phyloP scores from a whole-genome alignment of 2,113 vertebrate genomes.

The Bothrops jararaca region DNA sequence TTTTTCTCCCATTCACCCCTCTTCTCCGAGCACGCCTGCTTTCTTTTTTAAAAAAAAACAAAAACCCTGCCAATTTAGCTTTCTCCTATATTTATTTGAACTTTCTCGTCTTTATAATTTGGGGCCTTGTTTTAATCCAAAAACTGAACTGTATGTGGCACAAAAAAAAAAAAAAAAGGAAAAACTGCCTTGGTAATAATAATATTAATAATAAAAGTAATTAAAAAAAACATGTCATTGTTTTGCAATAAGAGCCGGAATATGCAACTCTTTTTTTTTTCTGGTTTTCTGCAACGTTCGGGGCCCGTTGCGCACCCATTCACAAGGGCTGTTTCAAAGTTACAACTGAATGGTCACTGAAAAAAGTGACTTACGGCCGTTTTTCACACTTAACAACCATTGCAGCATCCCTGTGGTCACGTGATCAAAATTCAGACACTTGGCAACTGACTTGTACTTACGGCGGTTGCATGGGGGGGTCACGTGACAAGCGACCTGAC shows the following conservation, averaged over 20 bases:
- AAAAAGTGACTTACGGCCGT: too few species aligned
- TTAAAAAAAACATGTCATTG: not conserved
- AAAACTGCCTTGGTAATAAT: constrained; percentile 48
- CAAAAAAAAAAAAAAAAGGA: too few species aligned
- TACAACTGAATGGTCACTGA: too few species aligned
- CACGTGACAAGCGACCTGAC: too few species aligned
- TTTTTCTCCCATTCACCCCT: too few species aligned
- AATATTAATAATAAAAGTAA: constrained; percentile 5
- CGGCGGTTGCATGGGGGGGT: too few species aligned
- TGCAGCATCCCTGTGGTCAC: too few species aligned
- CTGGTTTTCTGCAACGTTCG: not conserved
- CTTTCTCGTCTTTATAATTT: constrained; percentile 11
- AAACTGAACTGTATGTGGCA: constrained; percentile 69
- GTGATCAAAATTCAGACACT: too few species aligned
- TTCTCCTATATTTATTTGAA: constrained; percentile 76
- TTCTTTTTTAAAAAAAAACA: not conserved
- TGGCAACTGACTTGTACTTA: too few species aligned
- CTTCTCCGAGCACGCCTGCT: not conserved
- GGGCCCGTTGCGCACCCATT: too few species aligned
- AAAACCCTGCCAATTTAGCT: constrained; percentile 17
- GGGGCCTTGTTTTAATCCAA: constrained; percentile 61
- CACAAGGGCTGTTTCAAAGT: not conserved
- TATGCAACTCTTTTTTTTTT: not conserved
- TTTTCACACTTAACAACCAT: too few species aligned
- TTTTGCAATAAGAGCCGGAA: constrained; percentile 58